A percentile compares a stretch with the other conserved stretches of the same genome.
Evolutionary conservation across 2,888 invertebrate species (phyloP).

Genomic region (Cephalotes varians): DNA sequence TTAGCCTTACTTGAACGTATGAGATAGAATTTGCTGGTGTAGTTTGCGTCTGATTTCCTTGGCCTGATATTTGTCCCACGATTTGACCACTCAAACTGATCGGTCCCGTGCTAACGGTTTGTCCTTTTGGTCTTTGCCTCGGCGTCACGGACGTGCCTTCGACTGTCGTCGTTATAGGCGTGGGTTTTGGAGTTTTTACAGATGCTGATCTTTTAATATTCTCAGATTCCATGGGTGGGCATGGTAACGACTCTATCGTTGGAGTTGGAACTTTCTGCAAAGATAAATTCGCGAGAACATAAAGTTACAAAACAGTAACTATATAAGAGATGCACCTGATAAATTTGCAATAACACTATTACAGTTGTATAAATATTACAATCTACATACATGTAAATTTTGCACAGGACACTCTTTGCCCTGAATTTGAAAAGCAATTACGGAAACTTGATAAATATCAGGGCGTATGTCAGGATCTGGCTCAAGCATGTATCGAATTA

Average conservation of each 20-base stretch:
- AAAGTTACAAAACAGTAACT: neutral
- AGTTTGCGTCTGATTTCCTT: conserved; percentile 78
- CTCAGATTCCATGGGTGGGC: conserved; percentile 91
- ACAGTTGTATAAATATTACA: neutral
- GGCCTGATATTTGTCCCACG: conserved; percentile 84
- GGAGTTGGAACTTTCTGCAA: conserved; percentile 90
- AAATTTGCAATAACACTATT: neutral
- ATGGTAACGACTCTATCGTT: conserved; percentile 88
- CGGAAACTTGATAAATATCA: conserved; percentile 94
- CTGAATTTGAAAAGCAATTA: conserved; percentile 90
- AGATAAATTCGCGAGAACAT: neutral
- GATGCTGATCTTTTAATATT: conserved; percentile 87
- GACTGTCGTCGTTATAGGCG: conserved; percentile 85
- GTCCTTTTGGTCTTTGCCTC: conserved; percentile 92
- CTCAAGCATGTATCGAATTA: conserved; percentile 91
- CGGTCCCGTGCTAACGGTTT: conserved; percentile 82
- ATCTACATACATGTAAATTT: conserved; percentile 90
- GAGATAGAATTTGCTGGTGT: conserved; percentile 75
- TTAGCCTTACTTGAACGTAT: conserved; percentile 69
- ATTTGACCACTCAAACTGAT: conserved; percentile 84
- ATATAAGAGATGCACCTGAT: neutral
- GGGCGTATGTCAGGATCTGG: conserved; percentile 93
- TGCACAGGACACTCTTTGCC: conserved; percentile 92
- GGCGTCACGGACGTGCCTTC: conserved; percentile 94
- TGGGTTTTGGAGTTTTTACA: conserved; percentile 86